These are phyloP conservation scores for Iselma pallidipennis DNA, from an alignment of 2,888 invertebrate genomes.

Conservation along the genomic window DNA sequence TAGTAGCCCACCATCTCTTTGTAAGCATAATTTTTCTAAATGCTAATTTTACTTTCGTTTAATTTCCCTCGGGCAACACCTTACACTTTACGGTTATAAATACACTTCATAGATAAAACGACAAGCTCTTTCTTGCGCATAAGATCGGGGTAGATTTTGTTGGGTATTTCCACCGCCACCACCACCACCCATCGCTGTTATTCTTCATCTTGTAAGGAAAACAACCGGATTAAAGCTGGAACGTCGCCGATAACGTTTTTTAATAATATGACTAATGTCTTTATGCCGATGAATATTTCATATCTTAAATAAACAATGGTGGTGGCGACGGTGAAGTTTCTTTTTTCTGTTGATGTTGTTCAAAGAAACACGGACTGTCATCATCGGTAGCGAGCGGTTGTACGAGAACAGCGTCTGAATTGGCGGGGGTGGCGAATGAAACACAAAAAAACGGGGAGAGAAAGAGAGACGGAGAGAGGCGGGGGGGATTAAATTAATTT, in stretches of 20 bases:
- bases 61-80: conserved; percentile 50
- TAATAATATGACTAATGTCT: conserved; percentile 7
- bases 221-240: conserved; percentile 2
- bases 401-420: no score
- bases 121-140: conserved; percentile 12
- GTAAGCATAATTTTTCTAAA: conserved; percentile 43
- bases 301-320: conserved; percentile 36
- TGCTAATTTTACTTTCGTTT: conserved; percentile 51
- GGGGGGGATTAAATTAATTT: conserved; percentile 58
- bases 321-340: conserved; percentile 28
- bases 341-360: conserved; percentile 30
- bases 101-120: conserved; percentile 25
- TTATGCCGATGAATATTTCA: conserved; percentile 36
- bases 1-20: conserved; percentile 5
- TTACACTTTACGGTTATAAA: conserved; percentile 40
- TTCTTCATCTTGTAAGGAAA: background rate
- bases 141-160: conserved; percentile 20
- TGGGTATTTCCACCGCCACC: background rate
- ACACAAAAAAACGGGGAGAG: background rate
- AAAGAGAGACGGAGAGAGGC: conserved; percentile 16
- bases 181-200: background rate
- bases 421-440: background rate
- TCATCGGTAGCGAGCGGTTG: conserved; percentile 4
- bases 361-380: conserved; percentile 8
- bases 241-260: background rate